These are phyloP conservation scores for Aromia moschata DNA, from an alignment of 2,888 invertebrate genomes.

Conservation along the genomic window DNA sequence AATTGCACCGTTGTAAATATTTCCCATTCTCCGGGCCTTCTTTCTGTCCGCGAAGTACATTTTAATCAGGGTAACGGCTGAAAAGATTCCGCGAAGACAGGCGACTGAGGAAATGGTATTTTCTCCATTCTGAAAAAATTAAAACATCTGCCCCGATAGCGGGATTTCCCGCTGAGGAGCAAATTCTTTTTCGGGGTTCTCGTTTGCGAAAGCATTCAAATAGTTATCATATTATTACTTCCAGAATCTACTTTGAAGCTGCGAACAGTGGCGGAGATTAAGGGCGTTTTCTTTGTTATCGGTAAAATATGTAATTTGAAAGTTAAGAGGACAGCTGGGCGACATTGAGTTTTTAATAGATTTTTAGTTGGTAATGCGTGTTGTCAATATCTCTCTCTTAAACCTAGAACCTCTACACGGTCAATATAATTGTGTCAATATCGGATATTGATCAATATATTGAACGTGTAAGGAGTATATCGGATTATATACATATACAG, in stretches of 20 bases:
- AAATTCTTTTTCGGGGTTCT: not conserved
- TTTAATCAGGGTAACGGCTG: slow-evolving; percentile 35
- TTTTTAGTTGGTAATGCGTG: too few relatives aligned
- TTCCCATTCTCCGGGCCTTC: slow-evolving; percentile 32
- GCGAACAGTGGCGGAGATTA: not conserved
- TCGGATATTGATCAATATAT: too few relatives aligned
- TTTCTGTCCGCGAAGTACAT: slow-evolving; percentile 29
- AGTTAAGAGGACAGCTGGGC: too few relatives aligned
- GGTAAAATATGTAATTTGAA: too few relatives aligned
- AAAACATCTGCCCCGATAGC: slow-evolving; percentile 13
- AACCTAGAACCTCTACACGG: too few relatives aligned
- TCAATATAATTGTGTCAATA: too few relatives aligned
- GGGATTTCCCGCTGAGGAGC: not conserved
- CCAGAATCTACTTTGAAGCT: not conserved
- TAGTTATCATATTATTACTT: not conserved
- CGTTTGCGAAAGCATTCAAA: not conserved
- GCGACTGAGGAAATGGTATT: slow-evolving; percentile 31
- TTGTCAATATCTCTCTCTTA: too few relatives aligned
- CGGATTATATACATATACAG: too few relatives aligned
- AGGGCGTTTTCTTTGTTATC: too few relatives aligned
- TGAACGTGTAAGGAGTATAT: too few relatives aligned
- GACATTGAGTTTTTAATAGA: too few relatives aligned
- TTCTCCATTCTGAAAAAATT: slow-evolving; percentile 32
- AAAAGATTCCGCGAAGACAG: slow-evolving; percentile 34
- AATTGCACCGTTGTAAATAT: slow-evolving; percentile 32